Conservation (phyloP, 2,113 vertebrate genomes). For the Lichenostomus cassidix region DNA sequence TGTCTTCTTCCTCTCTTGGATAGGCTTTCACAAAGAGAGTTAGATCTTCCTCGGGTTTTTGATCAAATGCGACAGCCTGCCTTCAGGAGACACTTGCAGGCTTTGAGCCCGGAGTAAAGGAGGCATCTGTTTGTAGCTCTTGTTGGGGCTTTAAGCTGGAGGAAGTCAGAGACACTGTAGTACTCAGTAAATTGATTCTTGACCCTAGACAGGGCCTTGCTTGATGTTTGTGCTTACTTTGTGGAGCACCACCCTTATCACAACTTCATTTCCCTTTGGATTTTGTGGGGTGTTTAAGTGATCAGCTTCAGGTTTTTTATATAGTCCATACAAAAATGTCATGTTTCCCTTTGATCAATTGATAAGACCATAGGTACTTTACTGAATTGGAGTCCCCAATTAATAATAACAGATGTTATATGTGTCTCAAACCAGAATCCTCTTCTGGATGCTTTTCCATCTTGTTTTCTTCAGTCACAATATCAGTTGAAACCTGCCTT, state of each 20-base stretch:
- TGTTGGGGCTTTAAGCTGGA: background rate
- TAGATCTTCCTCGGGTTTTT: background rate
- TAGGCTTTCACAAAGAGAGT: background rate
- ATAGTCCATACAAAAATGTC: background rate
- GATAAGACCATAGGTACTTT: background rate
- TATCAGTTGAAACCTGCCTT: background rate
- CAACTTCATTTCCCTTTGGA: background rate
- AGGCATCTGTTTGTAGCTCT: background rate
- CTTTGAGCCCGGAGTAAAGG: background rate
- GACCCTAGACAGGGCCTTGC: background rate
- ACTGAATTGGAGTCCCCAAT: background rate
- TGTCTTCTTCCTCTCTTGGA: background rate
- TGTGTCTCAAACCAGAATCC: background rate
- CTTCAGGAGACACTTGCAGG: background rate
- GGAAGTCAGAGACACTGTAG: background rate
- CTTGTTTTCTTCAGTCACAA: background rate
- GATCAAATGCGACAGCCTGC: background rate
- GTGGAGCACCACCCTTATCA: accelerated
- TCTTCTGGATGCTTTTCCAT: background rate
- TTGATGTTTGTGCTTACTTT: background rate
- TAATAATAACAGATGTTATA: background rate
- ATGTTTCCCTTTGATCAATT: background rate
- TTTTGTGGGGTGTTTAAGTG: background rate
- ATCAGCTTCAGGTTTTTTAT: background rate
- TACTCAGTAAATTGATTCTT: background rate